A percentile compares a stretch with the other conserved stretches of the same genome.
These are phyloP conservation scores for Tortricodes alternella DNA, from an alignment of 2,888 invertebrate species.

Conservation along the genomic window DNA sequence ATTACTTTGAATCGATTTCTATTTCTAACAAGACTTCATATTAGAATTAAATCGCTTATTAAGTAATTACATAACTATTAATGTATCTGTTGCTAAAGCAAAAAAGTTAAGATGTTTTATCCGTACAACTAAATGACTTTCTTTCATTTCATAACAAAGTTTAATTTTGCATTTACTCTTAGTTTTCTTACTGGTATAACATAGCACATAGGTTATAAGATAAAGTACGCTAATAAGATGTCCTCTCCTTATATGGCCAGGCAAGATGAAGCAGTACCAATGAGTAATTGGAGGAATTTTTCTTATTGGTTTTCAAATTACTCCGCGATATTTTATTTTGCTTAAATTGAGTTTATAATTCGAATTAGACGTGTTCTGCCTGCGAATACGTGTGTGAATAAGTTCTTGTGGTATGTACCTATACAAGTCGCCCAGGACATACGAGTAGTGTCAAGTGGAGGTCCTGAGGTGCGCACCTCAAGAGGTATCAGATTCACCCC, in stretches of 20 bases:
- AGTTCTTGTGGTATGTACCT: too few relatives aligned
- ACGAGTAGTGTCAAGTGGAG: too few relatives aligned
- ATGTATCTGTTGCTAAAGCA: neutral
- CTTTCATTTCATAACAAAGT: neutral
- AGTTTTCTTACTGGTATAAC: neutral
- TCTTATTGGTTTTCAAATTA: constrained; percentile 23
- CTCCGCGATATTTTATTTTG: neutral
- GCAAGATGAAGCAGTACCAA: constrained; percentile 14
- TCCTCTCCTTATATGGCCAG: constrained; percentile 1
- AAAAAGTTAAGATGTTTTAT: neutral
- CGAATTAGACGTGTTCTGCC: neutral
- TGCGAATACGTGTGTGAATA: too few relatives aligned
- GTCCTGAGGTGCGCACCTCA: too few relatives aligned
- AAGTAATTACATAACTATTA: neutral
- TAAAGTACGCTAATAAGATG: constrained; percentile 18
- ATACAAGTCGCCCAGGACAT: too few relatives aligned
- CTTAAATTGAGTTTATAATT: constrained; percentile 5
- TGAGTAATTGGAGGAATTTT: constrained; percentile 20
- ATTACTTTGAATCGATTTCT: constrained; percentile 23
- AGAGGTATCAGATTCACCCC: too few relatives aligned
- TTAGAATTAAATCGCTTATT: neutral
- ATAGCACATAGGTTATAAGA: constrained; percentile 4
- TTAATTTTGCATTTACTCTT: neutral
- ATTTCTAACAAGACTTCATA: constrained; percentile 6
- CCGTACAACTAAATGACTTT: neutral